Evolutionary conservation across 2,888 invertebrate genomes (phyloP).

Genomic region (Tanypteryx hageni): DNA sequence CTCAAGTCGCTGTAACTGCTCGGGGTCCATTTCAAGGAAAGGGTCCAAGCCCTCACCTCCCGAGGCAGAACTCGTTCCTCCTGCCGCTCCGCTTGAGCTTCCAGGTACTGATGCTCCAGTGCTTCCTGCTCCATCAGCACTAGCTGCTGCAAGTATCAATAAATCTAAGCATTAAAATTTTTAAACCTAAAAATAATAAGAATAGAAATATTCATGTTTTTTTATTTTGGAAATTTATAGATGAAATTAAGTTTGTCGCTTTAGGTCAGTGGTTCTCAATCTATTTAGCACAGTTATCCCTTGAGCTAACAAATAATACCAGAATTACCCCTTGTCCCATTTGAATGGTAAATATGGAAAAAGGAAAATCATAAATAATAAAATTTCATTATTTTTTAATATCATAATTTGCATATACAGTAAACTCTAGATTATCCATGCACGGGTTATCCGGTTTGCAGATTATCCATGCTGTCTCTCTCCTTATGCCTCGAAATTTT

Average conservation of each 20-base stretch:
- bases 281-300: background rate
- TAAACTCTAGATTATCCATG: too few species aligned
- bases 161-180: background rate
- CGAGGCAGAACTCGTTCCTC: constrained; percentile 61
- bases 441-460: too few species aligned
- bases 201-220: background rate
- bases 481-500: too few species aligned
- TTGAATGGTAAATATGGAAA: background rate
- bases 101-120: constrained; percentile 67
- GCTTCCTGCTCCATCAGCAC: constrained; percentile 67
- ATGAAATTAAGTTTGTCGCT: too few species aligned
- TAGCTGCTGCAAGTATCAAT: constrained; percentile 20
- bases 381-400: too few species aligned
- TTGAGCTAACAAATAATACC: background rate
- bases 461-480: too few species aligned
- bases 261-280: background rate
- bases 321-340: background rate
- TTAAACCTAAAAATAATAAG: background rate
- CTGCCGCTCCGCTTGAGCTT: constrained; percentile 40
- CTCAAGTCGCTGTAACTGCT: constrained; percentile 77
- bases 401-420: too few species aligned
- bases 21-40: constrained; percentile 77
- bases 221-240: too few species aligned
- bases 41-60: constrained; percentile 73
- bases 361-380: too few species aligned